phyloP scores from a whole-genome alignment of 2,888 invertebrate genomes.

The Neelides folsomi region DNA sequence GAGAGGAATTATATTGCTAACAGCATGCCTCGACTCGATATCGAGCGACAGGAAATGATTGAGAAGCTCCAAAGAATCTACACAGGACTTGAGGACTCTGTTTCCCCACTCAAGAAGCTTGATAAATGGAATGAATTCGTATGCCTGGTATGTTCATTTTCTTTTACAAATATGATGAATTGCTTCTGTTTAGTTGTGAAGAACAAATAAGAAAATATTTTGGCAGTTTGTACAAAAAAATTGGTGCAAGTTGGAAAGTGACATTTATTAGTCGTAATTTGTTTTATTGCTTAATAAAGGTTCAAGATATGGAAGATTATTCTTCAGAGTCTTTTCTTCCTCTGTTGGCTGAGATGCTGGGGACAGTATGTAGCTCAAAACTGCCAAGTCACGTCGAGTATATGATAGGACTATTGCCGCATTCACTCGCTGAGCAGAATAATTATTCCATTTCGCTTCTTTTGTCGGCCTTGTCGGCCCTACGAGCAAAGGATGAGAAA shows the following conservation, averaged over 20 bases:
- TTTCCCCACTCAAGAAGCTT: constrained; percentile 29
- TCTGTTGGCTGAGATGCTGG: constrained; percentile 51
- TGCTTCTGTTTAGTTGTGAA: neutral
- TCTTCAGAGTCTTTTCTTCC: constrained; percentile 84
- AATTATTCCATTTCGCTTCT: constrained; percentile 89
- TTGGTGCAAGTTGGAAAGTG: neutral
- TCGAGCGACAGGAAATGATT: constrained; percentile 13
- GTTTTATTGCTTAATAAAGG: constrained; percentile 41
- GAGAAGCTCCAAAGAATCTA: constrained; percentile 24
- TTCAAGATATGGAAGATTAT: constrained; percentile 47
- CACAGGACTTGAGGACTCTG: constrained; percentile 24
- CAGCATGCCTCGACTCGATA: constrained; percentile 7
- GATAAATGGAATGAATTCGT: constrained; percentile 33
- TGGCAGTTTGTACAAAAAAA: neutral
- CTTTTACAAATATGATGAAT: neutral
- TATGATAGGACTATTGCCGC: constrained; percentile 86
- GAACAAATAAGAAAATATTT: neutral
- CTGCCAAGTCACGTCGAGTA: constrained; percentile 58
- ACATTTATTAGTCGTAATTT: neutral
- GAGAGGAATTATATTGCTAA: neutral
- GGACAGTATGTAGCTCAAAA: constrained; percentile 18
- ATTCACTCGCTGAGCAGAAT: constrained; percentile 81
- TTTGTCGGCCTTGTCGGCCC: constrained; percentile 59
- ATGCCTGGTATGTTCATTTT: constrained; percentile 21
- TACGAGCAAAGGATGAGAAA: constrained; percentile 25